Evolutionary conservation across 2,113 vertebrate genomes (phyloP), one percentile per base, ranked within the genome.

Genomic region (Lycocorax pyrrhopterus): DNA sequence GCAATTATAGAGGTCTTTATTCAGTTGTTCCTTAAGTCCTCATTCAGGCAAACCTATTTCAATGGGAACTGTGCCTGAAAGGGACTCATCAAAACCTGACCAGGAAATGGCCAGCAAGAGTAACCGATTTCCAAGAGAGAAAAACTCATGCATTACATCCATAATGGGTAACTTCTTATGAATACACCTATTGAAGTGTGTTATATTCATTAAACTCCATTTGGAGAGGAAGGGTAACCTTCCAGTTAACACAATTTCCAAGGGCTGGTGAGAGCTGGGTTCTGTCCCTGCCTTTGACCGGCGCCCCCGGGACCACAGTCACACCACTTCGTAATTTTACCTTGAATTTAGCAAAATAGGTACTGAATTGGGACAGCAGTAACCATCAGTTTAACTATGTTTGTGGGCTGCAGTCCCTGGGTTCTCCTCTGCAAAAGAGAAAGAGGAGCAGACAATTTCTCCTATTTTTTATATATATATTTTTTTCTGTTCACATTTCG

Each of bases 71-170:
- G 91, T 86, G 95, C 87, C 94, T 97, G 96, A 97, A 96, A 97
- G 64, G 64, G 85, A 91, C 95, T 95, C 96, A 96, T 96, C 95
- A 96, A 97, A 96, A 97, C 91, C 95, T 96, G 94, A 95, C 95
- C 94, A 97, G 93, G 95, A 97, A 96, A 94, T 97, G 95, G 90
- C 96, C 91, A 94, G 93, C 96, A 96, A 96, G 82, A 96, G 95
- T 69, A 88, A 97, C 91, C 51, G 68, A 95, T 90, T 97, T 97
- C 92, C 95, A 95, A 93, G 95, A 96, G 93, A 95, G 96, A 96
- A 96, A 97, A 97, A 95, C 90, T 96, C 95, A 76, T 90, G 71
- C 78, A 96, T 96, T 96, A 96, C 93, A 85, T 94, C 96, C 90
- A 94, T 95, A 95, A 90, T 96, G 93, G 95, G 94, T 76, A 95